These are phyloP conservation scores for Hirtodrosophila confusa DNA, from an alignment of 2,888 invertebrate genomes.

Conservation along the genomic window DNA sequence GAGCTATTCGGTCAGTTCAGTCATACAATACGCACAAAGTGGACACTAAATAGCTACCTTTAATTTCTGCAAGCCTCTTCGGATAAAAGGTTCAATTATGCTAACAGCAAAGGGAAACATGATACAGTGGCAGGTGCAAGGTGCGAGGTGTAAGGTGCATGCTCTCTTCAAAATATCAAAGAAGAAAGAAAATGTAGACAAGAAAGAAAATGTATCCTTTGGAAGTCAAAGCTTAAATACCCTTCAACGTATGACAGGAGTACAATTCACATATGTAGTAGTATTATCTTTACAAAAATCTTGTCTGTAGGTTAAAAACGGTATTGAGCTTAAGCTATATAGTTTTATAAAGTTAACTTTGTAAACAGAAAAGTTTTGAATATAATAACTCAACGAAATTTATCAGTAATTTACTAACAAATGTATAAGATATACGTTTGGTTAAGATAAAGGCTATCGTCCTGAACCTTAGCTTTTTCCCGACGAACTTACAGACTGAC, in stretches of 20 bases:
- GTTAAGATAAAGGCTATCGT: too few species aligned
- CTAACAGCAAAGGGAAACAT: slow-evolving; percentile 4
- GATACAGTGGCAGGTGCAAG: not conserved
- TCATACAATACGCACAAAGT: slow-evolving; percentile 13
- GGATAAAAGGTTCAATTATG: slow-evolving; percentile 1
- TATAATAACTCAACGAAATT: too few species aligned
- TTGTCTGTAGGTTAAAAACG: too few species aligned
- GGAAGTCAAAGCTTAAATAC: not conserved
- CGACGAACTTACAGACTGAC: too few species aligned
- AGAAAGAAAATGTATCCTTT: not conserved
- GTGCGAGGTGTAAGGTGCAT: slow-evolving; percentile 5
- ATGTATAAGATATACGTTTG: too few species aligned
- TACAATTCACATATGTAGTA: not conserved
- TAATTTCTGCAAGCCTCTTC: not conserved
- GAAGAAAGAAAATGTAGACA: not conserved
- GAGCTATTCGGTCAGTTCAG: slow-evolving; percentile 6
- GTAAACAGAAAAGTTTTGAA: too few species aligned
- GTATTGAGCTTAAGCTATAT: too few species aligned
- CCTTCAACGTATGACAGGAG: not conserved
- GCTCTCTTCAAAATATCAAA: slow-evolving; percentile 6
- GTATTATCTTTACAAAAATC: too few species aligned
- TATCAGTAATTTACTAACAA: too few species aligned
- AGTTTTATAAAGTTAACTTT: too few species aligned
- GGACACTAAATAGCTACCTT: not conserved
- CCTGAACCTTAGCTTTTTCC: too few species aligned